Evolutionary conservation across 2,113 vertebrate genomes (phyloP).

Genomic region (Prunella fulvescens): DNA sequence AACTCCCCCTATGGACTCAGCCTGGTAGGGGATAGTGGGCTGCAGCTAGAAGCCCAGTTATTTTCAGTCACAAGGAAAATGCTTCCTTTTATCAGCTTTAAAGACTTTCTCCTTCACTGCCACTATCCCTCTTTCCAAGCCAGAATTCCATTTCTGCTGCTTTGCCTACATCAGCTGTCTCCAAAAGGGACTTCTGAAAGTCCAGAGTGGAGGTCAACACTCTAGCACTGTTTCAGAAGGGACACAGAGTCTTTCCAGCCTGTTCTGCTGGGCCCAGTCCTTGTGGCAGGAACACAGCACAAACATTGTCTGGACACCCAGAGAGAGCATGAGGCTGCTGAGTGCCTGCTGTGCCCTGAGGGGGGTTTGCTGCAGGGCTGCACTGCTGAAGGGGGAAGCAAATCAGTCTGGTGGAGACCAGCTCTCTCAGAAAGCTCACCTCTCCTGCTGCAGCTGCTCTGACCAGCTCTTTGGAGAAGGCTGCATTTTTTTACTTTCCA

Average conservation of each 20-base stretch:
- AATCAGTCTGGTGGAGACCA: neutral
- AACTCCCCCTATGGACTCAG: no score
- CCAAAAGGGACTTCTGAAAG: neutral
- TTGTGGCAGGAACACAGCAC: accelerated
- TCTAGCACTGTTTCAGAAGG: neutral
- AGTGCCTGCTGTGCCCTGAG: accelerated
- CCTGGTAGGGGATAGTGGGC: neutral
- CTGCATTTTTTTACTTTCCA: neutral
- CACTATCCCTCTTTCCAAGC: neutral
- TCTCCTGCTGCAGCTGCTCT: neutral
- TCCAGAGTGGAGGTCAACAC: accelerated
- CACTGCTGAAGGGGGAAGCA: no score
- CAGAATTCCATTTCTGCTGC: neutral
- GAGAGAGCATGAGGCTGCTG: neutral
- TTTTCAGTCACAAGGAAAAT: neutral
- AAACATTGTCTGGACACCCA: neutral
- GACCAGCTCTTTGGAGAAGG: neutral
- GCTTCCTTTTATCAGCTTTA: neutral
- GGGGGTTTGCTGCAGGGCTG: neutral
- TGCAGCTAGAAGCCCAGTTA: neutral
- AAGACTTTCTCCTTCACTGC: neutral
- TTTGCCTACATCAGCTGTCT: neutral
- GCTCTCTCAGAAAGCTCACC: neutral
- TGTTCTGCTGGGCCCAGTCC: neutral
- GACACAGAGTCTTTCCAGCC: neutral